These are phyloP conservation scores for Dolichallabes microphthalmus DNA, from an alignment of 2,113 vertebrate species.

Conservation along the genomic window DNA sequence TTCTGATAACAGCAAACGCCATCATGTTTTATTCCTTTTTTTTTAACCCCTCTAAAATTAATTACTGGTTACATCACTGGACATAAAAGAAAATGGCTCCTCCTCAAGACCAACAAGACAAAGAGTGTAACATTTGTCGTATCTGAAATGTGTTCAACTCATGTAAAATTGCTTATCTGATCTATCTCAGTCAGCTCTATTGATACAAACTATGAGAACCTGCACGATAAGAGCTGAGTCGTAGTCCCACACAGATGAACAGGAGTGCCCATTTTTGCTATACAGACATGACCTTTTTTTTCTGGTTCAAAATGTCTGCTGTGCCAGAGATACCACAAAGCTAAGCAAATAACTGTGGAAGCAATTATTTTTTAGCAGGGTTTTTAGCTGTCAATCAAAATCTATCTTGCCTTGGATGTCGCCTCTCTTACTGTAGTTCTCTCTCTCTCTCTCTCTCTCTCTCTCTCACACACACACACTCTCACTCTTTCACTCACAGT, in stretches of 20 bases:
- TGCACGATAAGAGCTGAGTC: not conserved
- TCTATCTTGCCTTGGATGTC: constrained; percentile 1
- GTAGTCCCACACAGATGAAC: not conserved
- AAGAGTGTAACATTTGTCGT: not conserved
- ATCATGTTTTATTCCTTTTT: not conserved
- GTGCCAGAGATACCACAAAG: not conserved
- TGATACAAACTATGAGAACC: not conserved
- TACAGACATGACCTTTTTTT: not conserved
- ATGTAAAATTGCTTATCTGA: not conserved
- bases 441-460: constrained; percentile 22
- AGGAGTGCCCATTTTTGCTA: not conserved
- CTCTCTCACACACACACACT: not conserved
- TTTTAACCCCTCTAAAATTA: constrained; percentile 8
- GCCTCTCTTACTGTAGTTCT: not conserved
- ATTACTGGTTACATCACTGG: not conserved
- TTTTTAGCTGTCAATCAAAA: constrained; percentile 23
- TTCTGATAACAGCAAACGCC: not conserved
- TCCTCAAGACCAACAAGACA: not conserved
- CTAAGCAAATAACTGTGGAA: not conserved
- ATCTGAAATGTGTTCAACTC: not conserved
- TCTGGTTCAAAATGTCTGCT: not conserved
- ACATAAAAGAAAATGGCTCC: not conserved
- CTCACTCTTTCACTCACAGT: not conserved
- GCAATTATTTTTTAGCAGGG: constrained; percentile 4
- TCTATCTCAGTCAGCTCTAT: not conserved